Evolutionary conservation across 2,888 invertebrate genomes (phyloP), one percentile per base, ranked within the genome.

Genomic region (Clistopyga incitator): DNA sequence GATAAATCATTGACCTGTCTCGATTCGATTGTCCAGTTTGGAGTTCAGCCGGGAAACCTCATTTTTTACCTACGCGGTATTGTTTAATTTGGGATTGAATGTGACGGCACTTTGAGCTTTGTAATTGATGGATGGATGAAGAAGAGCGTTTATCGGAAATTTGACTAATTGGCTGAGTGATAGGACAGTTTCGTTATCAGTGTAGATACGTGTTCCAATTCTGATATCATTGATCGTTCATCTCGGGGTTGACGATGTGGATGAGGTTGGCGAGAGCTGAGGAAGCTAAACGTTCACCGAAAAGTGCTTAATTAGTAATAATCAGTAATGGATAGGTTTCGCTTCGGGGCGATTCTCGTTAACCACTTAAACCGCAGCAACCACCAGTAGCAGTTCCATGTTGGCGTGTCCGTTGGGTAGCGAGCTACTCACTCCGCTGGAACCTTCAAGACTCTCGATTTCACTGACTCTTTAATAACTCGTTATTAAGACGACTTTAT

Each of bases 311-410:
- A 65, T 78, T 77, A 82, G 82, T 72, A 71, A 84, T 88, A 88
- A 88, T 88, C 87, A 89, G 86, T 88, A 84, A 86, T 81, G 86
- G 87, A 89, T 88, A 85, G 82, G 64, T 79, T n/a, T n/a, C 80
- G 84, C 68, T 79, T 77, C 68, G 50, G 76, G 85, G 79, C 80
- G 83, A 84, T 89, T 45, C 86, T 88, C 85, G 87, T 88, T 88
- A 88, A 86, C 85, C 85, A 72, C 84, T 87, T 89, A 85, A 87
- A 84, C 81, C 84, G 61, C 75, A 74, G 50, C 65, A 42, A 23
- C 34, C 38, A 71, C 84, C 67, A 34, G 38, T 20, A 52, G 38
- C 52, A 52, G 23, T 42, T 52, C 50, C 20, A 50, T 18, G 67
- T 13, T 64, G 34, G 13, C 42, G 20, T n/a, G 29, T 38, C 6